These are phyloP conservation scores for Smutsia temminckii DNA, from an alignment of 2,797 vertebrate genomes.

Conservation along the genomic window DNA sequence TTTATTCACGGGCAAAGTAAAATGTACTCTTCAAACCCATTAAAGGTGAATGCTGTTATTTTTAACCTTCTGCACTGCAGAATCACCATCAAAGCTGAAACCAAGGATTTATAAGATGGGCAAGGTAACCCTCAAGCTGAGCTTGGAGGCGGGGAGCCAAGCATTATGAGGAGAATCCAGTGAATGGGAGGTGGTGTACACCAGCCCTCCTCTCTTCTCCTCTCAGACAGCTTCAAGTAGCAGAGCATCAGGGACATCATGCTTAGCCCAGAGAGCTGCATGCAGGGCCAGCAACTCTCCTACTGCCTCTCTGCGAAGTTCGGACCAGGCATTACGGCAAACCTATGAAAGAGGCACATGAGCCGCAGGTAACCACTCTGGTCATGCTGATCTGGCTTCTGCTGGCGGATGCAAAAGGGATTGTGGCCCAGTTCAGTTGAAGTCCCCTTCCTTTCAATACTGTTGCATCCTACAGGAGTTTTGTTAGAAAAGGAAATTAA, in stretches of 20 bases:
- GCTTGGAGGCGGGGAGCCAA: background rate
- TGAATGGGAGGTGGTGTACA: background rate
- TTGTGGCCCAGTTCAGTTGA: background rate
- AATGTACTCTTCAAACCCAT: background rate
- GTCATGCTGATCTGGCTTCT: no score
- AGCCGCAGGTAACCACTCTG: background rate
- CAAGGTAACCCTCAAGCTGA: background rate
- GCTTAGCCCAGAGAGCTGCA: background rate
- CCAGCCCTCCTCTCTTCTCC: background rate
- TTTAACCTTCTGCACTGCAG: slow-evolving; percentile 37
- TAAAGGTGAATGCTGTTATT: background rate
- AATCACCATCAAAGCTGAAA: background rate
- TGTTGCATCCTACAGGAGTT: background rate
- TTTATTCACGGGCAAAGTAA: background rate
- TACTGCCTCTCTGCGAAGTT: background rate
- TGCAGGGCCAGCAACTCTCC: background rate
- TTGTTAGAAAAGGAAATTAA: slow-evolving; percentile 26
- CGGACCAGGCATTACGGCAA: background rate
- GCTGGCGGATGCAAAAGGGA: background rate
- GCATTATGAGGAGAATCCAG: background rate
- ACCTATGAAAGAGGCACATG: background rate
- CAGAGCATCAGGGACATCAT: background rate
- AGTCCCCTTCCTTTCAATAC: no score
- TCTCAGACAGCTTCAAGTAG: background rate
- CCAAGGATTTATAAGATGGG: background rate